Evolutionary conservation across 2,113 vertebrate genomes (phyloP).

Genomic region (Tupaia chinensis): DNA sequence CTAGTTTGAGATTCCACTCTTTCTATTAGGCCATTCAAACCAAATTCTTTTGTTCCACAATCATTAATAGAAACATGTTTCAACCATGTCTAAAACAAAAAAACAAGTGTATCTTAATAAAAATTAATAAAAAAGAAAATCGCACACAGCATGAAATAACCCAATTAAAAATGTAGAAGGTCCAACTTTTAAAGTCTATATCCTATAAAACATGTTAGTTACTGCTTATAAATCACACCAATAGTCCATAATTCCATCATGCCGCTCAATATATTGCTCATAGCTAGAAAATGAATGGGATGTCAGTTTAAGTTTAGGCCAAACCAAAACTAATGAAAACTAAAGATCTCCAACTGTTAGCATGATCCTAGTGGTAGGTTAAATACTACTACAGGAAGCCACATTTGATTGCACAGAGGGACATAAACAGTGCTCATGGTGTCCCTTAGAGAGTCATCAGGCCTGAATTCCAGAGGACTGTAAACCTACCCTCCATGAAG

Average conservation of each 20-base stretch:
- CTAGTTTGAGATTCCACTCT: not conserved
- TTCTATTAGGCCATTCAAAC: conserved; percentile 1
- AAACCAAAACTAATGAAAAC: not conserved
- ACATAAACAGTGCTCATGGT: not conserved
- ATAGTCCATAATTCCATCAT: not conserved
- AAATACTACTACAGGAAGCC: not conserved
- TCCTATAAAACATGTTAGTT: not conserved
- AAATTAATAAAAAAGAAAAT: conserved; percentile 18
- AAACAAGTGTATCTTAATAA: not conserved
- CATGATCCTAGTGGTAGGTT: not conserved
- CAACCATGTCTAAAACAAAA: conserved; percentile 53
- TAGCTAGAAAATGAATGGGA: not conserved
- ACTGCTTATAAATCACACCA: conserved; percentile 2
- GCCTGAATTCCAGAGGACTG: not conserved
- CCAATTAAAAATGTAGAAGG: not conserved
- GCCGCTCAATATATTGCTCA: not conserved
- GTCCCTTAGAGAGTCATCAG: not conserved
- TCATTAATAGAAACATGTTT: conserved; percentile 7
- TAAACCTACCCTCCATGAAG: not conserved
- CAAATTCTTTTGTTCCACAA: conserved; percentile 38
- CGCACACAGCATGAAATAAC: conserved; percentile 4
- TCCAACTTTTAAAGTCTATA: not conserved
- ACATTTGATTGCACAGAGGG: not conserved
- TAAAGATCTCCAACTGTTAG: not conserved
- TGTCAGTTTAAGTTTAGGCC: conserved; percentile 9